Evolutionary conservation across 2,888 invertebrate genomes (phyloP).

Genomic region (Mayetiola destructor): DNA sequence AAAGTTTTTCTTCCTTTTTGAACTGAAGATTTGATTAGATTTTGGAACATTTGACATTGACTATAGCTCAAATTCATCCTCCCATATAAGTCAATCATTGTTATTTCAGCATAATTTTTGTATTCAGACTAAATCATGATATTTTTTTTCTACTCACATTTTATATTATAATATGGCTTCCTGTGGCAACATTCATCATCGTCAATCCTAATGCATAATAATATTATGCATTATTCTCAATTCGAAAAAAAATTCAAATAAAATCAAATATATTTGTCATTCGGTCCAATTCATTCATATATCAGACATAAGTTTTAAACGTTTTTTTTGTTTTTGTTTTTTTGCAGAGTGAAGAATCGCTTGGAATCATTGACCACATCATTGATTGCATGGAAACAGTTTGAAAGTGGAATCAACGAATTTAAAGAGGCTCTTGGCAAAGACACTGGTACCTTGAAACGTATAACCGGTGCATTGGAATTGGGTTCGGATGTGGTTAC

Average conservation of each 20-base stretch:
- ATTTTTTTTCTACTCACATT: background rate
- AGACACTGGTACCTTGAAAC: conserved; percentile 40
- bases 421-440: conserved; percentile 60
- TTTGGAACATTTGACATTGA: conserved; percentile 4
- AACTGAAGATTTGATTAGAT: conserved; percentile 11
- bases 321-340: background rate
- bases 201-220: no score
- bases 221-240: no score
- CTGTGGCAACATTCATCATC: no score
- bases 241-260: background rate
- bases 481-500: conserved; percentile 18
- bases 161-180: no score
- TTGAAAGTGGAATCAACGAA: conserved; percentile 60
- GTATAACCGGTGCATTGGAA: conserved; percentile 31
- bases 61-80: background rate
- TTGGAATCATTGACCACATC: conserved; percentile 57
- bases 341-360: conserved; percentile 50
- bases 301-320: background rate
- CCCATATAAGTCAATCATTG: conserved; percentile 3
- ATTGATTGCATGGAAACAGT: conserved; percentile 57
- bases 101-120: background rate
- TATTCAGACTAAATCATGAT: no score
- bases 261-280: background rate
- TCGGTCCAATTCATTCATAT: no score
- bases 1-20: background rate